Evolutionary conservation across 2,888 invertebrate species (phyloP).

Genomic region (Eueremaeus valkanovi): DNA sequence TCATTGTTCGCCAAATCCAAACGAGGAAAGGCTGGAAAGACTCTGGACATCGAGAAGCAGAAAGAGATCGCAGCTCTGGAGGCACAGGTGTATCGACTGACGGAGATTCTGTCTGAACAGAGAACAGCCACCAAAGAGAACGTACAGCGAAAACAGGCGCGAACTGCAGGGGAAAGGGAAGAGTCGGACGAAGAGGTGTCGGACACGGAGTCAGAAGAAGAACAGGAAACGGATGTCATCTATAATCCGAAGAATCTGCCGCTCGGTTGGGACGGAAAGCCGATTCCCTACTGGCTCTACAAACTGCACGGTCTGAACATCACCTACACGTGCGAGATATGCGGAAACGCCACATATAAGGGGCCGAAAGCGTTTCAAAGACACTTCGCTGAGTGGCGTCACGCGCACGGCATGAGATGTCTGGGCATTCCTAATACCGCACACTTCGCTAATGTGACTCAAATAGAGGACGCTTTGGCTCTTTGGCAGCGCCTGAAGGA

Average conservation of each 20-base stretch:
- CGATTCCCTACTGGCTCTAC: conserved; percentile 93
- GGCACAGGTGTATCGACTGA: conserved; percentile 81
- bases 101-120: conserved; percentile 73
- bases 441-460: conserved; percentile 98
- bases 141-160: conserved; percentile 94
- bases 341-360: conserved; percentile 96
- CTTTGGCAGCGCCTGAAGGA: conserved; percentile 96
- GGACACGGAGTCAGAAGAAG: conserved; percentile 69
- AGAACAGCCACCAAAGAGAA: conserved; percentile 92
- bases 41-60: conserved; percentile 62
- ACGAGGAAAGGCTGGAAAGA: conserved; percentile 61
- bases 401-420: conserved; percentile 89
- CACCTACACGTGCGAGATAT: conserved; percentile 98
- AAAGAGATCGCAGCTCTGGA: conserved; percentile 83
- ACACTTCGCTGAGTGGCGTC: conserved; percentile 86
- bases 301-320: conserved; percentile 98
- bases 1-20: conserved; percentile 85
- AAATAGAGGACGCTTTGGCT: conserved; percentile 94
- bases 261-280: conserved; percentile 95
- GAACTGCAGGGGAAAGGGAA: conserved; percentile 86
- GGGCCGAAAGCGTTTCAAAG: conserved; percentile 99
- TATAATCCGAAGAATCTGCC: conserved; percentile 99
- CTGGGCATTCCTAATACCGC: conserved; percentile 99
- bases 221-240: conserved; percentile 88
- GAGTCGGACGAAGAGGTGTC: conserved; percentile 74